phyloP scores from a whole-genome alignment of 2,113 vertebrate species.

The Corydoras maculifer region DNA sequence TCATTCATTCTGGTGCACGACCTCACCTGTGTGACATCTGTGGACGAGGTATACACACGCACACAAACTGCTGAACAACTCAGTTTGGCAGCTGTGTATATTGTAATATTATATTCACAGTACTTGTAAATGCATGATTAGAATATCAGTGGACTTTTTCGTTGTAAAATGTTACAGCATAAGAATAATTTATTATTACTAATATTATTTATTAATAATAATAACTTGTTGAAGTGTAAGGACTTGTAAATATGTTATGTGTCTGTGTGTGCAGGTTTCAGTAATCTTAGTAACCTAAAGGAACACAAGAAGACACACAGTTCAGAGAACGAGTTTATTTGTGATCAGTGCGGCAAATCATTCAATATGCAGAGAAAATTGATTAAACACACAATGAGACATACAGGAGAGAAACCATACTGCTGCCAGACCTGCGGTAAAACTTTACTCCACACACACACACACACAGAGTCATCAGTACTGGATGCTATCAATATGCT shows the following conservation, averaged over 20 bases:
- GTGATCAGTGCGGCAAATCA: constrained; percentile 77
- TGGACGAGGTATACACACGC: constrained; percentile 74
- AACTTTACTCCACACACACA: not conserved
- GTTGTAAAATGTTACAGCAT: too few relatives aligned
- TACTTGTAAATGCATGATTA: too few relatives aligned
- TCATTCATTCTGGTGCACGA: constrained; percentile 91
- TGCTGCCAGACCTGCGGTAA: constrained; percentile 88
- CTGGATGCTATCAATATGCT: too few relatives aligned
- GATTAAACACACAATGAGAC: constrained; percentile 83
- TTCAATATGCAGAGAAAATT: constrained; percentile 94
- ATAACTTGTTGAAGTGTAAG: too few relatives aligned
- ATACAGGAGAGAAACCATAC: constrained; percentile 84
- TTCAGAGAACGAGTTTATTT: constrained; percentile 83
- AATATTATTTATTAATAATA: too few relatives aligned
- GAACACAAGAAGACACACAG: constrained; percentile 93
- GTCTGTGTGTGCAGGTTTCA: constrained; percentile 74
- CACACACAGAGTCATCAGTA: not conserved
- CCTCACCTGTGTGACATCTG: constrained; percentile 94
- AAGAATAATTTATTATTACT: too few relatives aligned
- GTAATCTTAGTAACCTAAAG: constrained; percentile 94
- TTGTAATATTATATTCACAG: too few relatives aligned
- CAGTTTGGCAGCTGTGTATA: too few relatives aligned
- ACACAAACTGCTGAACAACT: not conserved
- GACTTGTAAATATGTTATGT: not conserved
- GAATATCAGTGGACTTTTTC: too few relatives aligned